Evolutionary conservation across 2,113 vertebrate genomes (phyloP), one percentile per base, ranked within the genome.

Genomic region (Chascanopsetta lugubris): DNA sequence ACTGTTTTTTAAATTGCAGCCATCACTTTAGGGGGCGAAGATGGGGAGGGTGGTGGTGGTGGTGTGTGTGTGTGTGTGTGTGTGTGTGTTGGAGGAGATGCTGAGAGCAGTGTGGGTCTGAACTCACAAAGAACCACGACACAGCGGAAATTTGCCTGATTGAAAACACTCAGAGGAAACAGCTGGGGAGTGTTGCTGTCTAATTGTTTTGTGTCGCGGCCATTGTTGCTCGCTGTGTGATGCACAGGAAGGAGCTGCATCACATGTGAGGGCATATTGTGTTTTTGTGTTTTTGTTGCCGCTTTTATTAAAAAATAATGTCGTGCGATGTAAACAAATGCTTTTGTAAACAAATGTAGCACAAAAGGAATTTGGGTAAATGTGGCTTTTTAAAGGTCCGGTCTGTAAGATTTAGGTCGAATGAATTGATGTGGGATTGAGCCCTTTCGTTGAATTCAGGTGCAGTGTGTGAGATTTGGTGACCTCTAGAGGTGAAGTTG

Each of bases 111-210:
- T 70, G 61, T 71, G 65, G 40, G 40, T 27, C 42, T 57, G 45
- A 72, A 62, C 46, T 55, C 46, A 22, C 29, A 42, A 48, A 49
- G 46, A 70, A 68, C 27, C 36, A 25, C 18, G 5, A 49, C 48
- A 61, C 34, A 46, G 64, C 48, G 64, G 42, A 80, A 72, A 29
- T 18, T 66, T 63, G 25, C 24, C 61, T 63, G 36, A 67, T 53
- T 66, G 43, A 77, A 79, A 76, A 57, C 71, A 61, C 64, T 64
- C 63, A 58, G 65, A 60, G 34, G 49, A 69, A 73, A 74, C 72
- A 75, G 59, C 45, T 64, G 66, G 61, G 36, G 65, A 59, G 34
- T 30, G 27, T 20, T 60, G n/a, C 38, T 50, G 49, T 57, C 25
- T 54, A 20, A 61, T 50, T 67, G 5, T 54, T 58, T 58, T 51